Conservation (phyloP, 2,113 vertebrate genomes). For the Takifugu bimaculatus region DNA sequence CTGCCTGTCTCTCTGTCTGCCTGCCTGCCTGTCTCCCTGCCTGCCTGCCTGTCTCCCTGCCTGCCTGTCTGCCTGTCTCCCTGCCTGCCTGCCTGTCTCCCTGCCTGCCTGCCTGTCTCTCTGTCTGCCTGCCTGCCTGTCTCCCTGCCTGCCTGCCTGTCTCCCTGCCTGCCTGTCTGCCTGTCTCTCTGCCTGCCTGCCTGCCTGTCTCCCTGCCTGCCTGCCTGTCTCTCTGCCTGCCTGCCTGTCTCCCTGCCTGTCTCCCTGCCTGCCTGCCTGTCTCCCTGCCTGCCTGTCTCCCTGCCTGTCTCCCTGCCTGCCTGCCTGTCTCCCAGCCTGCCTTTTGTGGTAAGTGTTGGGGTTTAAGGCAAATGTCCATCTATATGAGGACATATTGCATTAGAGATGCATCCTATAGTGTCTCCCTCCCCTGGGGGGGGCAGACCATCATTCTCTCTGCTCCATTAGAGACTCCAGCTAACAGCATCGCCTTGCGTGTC, state of each 20-base stretch:
- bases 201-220: no score
- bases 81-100: constrained; percentile 7
- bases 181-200: no score
- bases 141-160: constrained; percentile 12
- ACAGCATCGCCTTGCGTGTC: constrained; percentile 1
- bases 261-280: no score
- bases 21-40: constrained; percentile 4
- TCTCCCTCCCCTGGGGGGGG: constrained; percentile 16
- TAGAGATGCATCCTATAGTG: constrained; percentile 15
- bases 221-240: constrained; percentile 4
- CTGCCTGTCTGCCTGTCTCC: no score
- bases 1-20: no score
- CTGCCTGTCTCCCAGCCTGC: constrained; percentile 13
- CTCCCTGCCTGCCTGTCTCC: no score
- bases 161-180: background rate
- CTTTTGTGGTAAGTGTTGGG: constrained; percentile 16
- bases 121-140: constrained; percentile 1
- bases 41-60: no score
- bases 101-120: constrained; percentile 5
- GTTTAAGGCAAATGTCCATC: constrained; percentile 2
- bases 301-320: no score
- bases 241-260: no score
- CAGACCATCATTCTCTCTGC: constrained; percentile 20
- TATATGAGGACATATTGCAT: constrained; percentile 33
- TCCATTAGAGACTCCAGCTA: constrained; percentile 24